Base-by-base conservation (phyloP, 2,888 invertebrate genomes). In the Acanthosepion pharaonis region DNA sequence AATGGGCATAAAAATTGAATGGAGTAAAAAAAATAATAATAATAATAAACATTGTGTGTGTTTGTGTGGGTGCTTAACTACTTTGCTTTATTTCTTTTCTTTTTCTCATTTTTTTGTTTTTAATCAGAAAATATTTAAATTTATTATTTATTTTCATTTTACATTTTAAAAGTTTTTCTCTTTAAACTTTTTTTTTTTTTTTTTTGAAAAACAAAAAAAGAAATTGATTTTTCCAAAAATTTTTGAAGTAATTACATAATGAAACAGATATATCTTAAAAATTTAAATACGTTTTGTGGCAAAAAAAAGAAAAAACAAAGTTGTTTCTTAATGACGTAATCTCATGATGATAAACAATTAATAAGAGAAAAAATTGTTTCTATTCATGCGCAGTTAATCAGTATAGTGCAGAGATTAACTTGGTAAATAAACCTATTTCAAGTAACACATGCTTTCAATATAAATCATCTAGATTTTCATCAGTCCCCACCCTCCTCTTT, bases 131-230 rank as follows among this genome's bases (percentile, higher is more conserved):
- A n/a, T 78, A n/a, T n/a, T 78, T 78, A n/a, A 78, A 78, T n/a
- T 78, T n/a, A 78, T 78, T 78, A 78, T 78, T 78, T 78, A 78
- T 78, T 78, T 78, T 78, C 78, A 78, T n/a, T 78, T 78, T 78
- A n/a, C 59, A 59, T 59, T 59, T 42, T 59, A 59, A 51, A 51
- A 23, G 25, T 64, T 78, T 78, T 78, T 78, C 15, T 78, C 15
- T 78, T n/a, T 64, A 3, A 28, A 28, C 1, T 1, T 0, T 5
- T n/a, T n/a, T n/a, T n/a, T 11, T 78, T n/a, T 78, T 78, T 78
- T 18, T 78, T 33, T n/a, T 33, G 28, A n/a, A 59, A 59, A 59
- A 59, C 23, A 2, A 18, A n/a, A n/a, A 78, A 78, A 78, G 33
- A n/a, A n/a, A 11, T 25, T 78, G 5, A 15, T 59, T 78, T n/a